Conservation (phyloP, 2,797 vertebrate species). For the Garrulus glandarius region DNA sequence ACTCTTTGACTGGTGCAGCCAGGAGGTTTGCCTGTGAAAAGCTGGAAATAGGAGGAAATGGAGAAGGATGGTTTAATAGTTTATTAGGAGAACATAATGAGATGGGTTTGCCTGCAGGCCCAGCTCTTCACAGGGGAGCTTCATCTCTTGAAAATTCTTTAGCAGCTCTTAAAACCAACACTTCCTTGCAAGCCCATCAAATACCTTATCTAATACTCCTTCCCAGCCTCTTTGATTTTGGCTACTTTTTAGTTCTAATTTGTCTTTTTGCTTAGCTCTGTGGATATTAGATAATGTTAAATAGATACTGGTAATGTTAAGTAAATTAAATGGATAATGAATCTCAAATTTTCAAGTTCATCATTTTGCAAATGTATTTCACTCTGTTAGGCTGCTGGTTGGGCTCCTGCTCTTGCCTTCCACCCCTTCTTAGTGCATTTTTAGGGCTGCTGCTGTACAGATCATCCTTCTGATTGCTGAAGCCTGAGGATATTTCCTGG, state of each 20-base stretch:
- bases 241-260: not conserved
- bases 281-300: not conserved
- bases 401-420: not conserved
- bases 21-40: not conserved
- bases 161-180: not conserved
- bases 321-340: not conserved
- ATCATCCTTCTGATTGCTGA: not conserved
- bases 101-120: not conserved
- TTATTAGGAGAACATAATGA: not conserved
- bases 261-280: not conserved
- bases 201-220: not conserved
- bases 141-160: not conserved
- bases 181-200: not conserved
- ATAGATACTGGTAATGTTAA: not conserved
- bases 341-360: not conserved
- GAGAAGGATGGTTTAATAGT: not conserved
- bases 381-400: accelerated
- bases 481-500: not conserved
- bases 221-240: not conserved
- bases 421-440: accelerated
- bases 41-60: not conserved
- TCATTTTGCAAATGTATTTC: accelerated
- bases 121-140: not conserved
- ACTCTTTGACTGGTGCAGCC: not conserved
- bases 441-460: not conserved